Evolutionary conservation across 2,113 vertebrate genomes (phyloP).

Genomic region (Pluvialis apricaria): DNA sequence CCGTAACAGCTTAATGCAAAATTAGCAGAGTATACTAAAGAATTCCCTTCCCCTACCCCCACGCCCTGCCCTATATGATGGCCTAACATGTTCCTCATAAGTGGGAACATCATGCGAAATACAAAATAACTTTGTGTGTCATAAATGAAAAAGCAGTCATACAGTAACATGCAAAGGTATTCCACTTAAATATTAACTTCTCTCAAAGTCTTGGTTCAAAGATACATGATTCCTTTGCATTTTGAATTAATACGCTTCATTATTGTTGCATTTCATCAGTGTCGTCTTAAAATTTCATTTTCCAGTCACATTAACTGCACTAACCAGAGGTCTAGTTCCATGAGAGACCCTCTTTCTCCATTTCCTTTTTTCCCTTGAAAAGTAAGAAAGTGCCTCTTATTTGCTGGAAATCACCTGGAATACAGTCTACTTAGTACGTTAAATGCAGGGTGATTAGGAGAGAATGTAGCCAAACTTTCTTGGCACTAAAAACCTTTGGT

Average conservation of each 20-base stretch:
- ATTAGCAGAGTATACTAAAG: background rate
- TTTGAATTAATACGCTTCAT: background rate
- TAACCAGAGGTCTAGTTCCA: background rate
- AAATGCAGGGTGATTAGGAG: background rate
- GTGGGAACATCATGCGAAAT: background rate
- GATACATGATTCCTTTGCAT: background rate
- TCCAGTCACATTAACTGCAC: background rate
- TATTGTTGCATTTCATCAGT: background rate
- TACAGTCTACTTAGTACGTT: background rate
- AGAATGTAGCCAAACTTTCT: background rate
- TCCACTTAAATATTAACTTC: background rate
- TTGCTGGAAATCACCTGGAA: background rate
- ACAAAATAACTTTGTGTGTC: background rate
- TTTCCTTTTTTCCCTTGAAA: background rate
- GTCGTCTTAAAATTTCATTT: background rate
- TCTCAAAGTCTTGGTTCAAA: background rate
- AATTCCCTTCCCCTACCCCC: too few relatives aligned
- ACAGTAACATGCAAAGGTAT: background rate
- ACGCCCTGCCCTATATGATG: background rate
- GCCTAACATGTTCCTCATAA: background rate
- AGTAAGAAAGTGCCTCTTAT: background rate
- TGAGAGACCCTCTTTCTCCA: background rate
- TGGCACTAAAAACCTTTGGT: background rate
- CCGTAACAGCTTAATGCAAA: background rate
- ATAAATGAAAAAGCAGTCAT: background rate